Conservation (phyloP, 92 coral and sea anemone genomes). For the Epizoanthus scotinus region DNA sequence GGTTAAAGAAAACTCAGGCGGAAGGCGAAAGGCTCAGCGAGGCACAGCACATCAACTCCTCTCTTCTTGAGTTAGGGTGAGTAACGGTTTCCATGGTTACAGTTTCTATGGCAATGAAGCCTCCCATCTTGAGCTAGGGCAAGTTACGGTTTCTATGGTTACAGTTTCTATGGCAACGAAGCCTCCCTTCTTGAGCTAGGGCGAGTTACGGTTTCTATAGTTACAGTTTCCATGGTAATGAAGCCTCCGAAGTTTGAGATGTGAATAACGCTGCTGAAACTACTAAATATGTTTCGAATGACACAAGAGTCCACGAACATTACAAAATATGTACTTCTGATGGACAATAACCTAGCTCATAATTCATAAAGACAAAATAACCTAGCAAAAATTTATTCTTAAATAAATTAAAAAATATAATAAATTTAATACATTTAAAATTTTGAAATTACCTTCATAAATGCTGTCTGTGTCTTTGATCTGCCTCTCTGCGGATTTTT, state of each 20-base stretch:
- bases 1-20: conserved; percentile 95
- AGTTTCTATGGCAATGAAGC: not conserved
- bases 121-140: conserved; percentile 95
- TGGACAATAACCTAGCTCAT: not conserved
- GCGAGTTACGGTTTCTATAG: conserved; percentile 46
- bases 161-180: too few relatives aligned
- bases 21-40: conserved; percentile 96
- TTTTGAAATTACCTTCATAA: too few relatives aligned
- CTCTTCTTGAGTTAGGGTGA: conserved; percentile 95
- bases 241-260: not conserved
- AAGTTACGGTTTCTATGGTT: conserved; percentile 21
- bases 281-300: too few relatives aligned
- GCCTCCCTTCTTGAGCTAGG: conserved; percentile 93
- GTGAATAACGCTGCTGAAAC: too few relatives aligned
- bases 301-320: too few relatives aligned
- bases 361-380: not conserved
- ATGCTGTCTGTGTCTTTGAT: too few relatives aligned
- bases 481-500: too few relatives aligned
- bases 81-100: conserved; percentile 6
- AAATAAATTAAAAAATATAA: too few relatives aligned
- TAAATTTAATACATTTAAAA: too few relatives aligned
- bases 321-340: too few relatives aligned
- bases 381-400: not conserved
- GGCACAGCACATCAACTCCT: conserved; percentile 94
- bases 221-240: not conserved